Conservation (phyloP, 2,797 vertebrate genomes). For the Cygnus olor region DNA sequence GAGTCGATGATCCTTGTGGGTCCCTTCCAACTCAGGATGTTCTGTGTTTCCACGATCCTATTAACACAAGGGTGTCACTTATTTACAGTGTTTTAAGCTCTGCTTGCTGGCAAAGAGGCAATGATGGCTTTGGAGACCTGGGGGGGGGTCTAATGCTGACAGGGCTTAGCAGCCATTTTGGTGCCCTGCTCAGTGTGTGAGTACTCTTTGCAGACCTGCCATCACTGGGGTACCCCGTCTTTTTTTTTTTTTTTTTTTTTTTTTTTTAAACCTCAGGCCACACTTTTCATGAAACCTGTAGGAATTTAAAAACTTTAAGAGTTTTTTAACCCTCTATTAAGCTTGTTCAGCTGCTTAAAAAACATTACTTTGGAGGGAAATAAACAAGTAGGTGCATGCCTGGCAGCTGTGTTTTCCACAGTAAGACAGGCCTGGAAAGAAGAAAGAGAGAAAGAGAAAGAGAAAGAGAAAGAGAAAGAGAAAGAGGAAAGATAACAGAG, state of each 20-base stretch:
- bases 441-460: neutral
- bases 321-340: neutral
- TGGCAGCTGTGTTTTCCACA: accelerated
- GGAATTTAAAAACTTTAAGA: neutral
- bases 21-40: too few species aligned
- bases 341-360: neutral
- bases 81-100: accelerated
- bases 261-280: too few species aligned
- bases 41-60: too few species aligned
- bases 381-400: neutral
- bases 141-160: neutral
- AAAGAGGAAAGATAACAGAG: too few species aligned
- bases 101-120: neutral
- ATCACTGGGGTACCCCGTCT: too few species aligned
- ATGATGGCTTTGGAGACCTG: accelerated
- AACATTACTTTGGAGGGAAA: neutral
- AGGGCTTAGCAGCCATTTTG: accelerated
- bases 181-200: neutral
- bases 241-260: neutral
- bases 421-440: too few species aligned
- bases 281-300: neutral
- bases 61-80: neutral
- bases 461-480: accelerated
- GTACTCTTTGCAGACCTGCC: neutral
- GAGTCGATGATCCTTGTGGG: too few species aligned